Conservation (phyloP, 1,140 invertebrate species). For the Homalodisca vitripennis region DNA sequence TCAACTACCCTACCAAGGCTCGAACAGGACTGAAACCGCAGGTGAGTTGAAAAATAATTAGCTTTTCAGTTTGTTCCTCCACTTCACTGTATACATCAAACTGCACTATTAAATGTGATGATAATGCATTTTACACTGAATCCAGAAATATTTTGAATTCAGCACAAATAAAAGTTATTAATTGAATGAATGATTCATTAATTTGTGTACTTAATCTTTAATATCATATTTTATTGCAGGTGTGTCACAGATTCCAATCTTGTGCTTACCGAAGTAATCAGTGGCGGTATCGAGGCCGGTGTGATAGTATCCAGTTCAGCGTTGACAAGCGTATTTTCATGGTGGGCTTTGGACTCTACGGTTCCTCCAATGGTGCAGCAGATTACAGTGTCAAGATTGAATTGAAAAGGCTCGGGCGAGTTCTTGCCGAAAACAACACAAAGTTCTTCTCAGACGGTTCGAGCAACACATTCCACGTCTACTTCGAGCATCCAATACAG, state of each 20-base stretch:
- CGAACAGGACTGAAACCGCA: constrained; percentile 85
- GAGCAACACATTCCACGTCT: constrained; percentile 91
- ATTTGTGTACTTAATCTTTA: neutral
- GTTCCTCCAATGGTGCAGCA: constrained; percentile 86
- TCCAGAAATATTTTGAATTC: too few species aligned
- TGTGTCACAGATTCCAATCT: constrained; percentile 93
- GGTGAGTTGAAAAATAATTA: too few species aligned
- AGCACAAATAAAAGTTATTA: too few species aligned
- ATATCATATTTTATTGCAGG: constrained; percentile 59
- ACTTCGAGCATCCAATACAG: constrained; percentile 90
- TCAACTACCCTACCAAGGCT: constrained; percentile 78
- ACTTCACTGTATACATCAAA: too few species aligned
- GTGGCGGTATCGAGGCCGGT: constrained; percentile 88
- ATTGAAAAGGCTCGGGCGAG: constrained; percentile 78
- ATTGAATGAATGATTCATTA: too few species aligned
- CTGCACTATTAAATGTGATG: too few species aligned
- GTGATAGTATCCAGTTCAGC: constrained; percentile 91
- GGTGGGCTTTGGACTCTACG: constrained; percentile 89
- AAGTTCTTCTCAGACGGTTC: constrained; percentile 93
- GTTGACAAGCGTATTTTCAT: constrained; percentile 91
- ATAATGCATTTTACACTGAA: too few species aligned
- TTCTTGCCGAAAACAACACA: constrained; percentile 84
- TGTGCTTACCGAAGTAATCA: constrained; percentile 96
- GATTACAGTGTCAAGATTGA: constrained; percentile 91
- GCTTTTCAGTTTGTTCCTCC: too few species aligned